phyloP scores from a whole-genome alignment of 2,888 invertebrate genomes.

The Sicus ferrugineus region DNA sequence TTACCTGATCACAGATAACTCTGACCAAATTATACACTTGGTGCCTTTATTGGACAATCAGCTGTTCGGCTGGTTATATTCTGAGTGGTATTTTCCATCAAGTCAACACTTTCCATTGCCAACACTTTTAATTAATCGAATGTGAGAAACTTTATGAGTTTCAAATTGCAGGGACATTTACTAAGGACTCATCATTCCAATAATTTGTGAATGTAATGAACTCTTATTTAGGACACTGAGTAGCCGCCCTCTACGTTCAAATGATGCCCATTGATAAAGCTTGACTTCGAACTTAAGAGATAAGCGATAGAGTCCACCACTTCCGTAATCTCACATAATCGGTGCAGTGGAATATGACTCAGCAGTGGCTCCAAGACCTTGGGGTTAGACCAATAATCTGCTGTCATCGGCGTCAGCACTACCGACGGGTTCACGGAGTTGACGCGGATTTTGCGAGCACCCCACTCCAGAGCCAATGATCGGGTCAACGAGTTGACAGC shows the following conservation, averaged over 20 bases:
- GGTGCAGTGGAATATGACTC: slow-evolving; percentile 81
- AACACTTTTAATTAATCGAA: no score
- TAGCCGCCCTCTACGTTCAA: slow-evolving; percentile 88
- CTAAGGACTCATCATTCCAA: no score
- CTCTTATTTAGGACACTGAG: no score
- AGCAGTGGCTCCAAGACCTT: slow-evolving; percentile 75
- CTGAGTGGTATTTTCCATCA: no score
- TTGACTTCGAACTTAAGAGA: slow-evolving; percentile 80
- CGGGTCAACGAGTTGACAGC: slow-evolving; percentile 86
- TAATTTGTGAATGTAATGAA: no score
- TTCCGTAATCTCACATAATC: slow-evolving; percentile 82
- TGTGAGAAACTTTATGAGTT: no score
- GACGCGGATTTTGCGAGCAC: slow-evolving; percentile 81
- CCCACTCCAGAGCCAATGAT: slow-evolving; percentile 87
- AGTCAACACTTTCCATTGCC: no score
- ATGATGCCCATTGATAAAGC: slow-evolving; percentile 81
- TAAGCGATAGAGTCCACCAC: slow-evolving; percentile 83
- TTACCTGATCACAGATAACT: no score
- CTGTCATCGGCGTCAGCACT: slow-evolving; percentile 91
- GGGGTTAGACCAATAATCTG: slow-evolving; percentile 82
- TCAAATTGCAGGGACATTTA: no score
- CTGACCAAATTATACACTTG: no score
- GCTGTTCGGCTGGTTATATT: no score
- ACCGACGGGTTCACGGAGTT: slow-evolving; percentile 96
- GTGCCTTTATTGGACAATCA: no score